Base-by-base conservation (phyloP, 37 sponge, comb jelly and placozoan genomes). In the Eunapius fragilis region DNA sequence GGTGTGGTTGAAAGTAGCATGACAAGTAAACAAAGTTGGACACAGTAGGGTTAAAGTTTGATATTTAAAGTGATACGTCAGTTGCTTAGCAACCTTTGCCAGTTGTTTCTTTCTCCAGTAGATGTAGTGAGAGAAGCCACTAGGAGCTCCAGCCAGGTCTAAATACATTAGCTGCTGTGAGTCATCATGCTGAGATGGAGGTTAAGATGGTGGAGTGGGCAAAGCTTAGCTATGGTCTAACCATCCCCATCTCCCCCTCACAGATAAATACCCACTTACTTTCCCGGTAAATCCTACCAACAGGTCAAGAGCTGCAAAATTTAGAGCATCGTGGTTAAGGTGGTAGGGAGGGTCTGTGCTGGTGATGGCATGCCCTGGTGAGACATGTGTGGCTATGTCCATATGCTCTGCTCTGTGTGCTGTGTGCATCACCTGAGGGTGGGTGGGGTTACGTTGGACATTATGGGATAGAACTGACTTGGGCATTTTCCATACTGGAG, bases 101-200 rank as follows among this genome's bases (percentile, higher is more conserved):
- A 82, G 26, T 28, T 83, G 72, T 75, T 91, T 82, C 25, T 72
- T 89, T 73, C 70, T 86, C 91, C 91, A 94, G 91, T 88, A 88
- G 84, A 94, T 74, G 73, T 94, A 94, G 79, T 91, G 89, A 14
- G 92, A 82, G 84, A 88, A 94, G 9, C 89, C 89, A 80, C 95
- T 94, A 13, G 95, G 95, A 76, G 86, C 95, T 22, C 92, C 92
- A 67, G 87, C 86, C 37, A 94, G 87, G 68, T 94, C 95, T 47
- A 94, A 80, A 47, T 91, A 88, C 69, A 68, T 82, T 81, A 94
- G 7, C 0, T 71, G 75, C 67, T 77, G 72, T 12, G 67, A 31
- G 12, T 9, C 38, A 30, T 41, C 78, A 31, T 10, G 25, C 78
- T 76, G 31, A 27, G 31, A 36, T n/a, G n/a, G n/a, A n/a, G n/a